A percentile compares a stretch with the other conserved stretches of the same genome.
Evolutionary conservation across 2,888 invertebrate genomes (phyloP).

Genomic region (Monochamus alternatus): DNA sequence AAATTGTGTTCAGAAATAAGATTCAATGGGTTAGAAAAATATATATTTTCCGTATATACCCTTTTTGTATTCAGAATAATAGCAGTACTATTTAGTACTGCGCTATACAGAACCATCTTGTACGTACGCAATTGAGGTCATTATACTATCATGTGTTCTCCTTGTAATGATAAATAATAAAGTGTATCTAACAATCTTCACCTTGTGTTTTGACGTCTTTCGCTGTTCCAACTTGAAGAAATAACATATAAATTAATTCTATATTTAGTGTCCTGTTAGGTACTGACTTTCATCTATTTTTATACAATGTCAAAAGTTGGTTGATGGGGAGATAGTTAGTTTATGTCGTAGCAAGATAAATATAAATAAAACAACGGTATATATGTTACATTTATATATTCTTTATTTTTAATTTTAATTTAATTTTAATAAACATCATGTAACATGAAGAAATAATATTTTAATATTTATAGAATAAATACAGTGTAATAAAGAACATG

Average conservation of each 20-base stretch:
- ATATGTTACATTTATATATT: slow-evolving; percentile 27
- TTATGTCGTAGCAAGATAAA: no score
- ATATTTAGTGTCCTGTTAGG: no score
- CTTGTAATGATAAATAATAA: slow-evolving; percentile 9
- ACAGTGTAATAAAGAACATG: slow-evolving; percentile 45
- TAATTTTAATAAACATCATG: slow-evolving; percentile 55
- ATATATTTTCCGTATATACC: no score
- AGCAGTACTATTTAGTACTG: no score
- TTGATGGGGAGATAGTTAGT: no score
- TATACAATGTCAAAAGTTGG: no score
- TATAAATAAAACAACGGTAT: neutral
- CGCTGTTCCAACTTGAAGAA: neutral
- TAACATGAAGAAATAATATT: slow-evolving; percentile 56
- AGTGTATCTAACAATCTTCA: neutral
- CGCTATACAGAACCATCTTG: no score
- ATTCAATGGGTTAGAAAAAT: no score
- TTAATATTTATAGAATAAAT: slow-evolving; percentile 46
- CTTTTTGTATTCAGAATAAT: no score
- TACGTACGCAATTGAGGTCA: slow-evolving; percentile 28
- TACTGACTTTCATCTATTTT: no score
- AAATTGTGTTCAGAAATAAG: no score
- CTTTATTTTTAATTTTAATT: slow-evolving; percentile 38
- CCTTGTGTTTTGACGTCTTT: slow-evolving; percentile 2
- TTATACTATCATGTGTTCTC: slow-evolving; percentile 40
- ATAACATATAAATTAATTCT: neutral